These are phyloP conservation scores for Barnardius zonarius DNA, from an alignment of 2,113 vertebrate species.

Conservation along the genomic window DNA sequence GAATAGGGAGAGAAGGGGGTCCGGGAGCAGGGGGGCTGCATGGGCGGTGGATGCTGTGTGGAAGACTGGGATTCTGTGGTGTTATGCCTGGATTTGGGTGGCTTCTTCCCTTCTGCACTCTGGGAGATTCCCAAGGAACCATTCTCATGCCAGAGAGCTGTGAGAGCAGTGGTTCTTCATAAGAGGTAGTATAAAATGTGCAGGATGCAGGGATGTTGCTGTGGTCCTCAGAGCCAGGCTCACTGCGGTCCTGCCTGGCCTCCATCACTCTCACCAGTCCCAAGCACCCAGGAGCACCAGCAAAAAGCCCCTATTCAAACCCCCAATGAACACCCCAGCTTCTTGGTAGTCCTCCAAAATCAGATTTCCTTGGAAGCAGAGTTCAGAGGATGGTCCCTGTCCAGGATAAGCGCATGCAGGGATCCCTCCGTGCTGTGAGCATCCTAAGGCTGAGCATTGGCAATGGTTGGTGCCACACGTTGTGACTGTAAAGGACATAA, in stretches of 20 bases:
- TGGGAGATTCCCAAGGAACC: neutral
- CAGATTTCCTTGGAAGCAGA: neutral
- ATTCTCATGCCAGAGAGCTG: neutral
- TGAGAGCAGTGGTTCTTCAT: neutral
- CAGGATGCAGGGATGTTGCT: neutral
- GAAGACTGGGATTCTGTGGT: neutral
- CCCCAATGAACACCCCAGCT: rapidly evolving
- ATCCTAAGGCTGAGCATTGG: neutral
- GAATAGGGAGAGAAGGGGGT: neutral
- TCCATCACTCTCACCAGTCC: neutral
- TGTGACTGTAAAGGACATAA: neutral
- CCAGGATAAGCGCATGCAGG: neutral
- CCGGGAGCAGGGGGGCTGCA: neutral
- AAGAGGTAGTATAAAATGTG: neutral
- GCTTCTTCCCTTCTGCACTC: neutral
- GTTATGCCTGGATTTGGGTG: neutral
- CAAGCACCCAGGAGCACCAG: neutral
- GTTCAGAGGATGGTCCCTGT: neutral
- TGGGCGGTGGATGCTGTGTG: neutral
- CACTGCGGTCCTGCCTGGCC: neutral
- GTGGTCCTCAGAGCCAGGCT: neutral
- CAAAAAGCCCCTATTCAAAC: neutral
- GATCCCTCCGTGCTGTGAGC: neutral
- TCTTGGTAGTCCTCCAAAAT: neutral
- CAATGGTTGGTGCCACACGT: rapidly evolving